Conservation (phyloP, 2,888 invertebrate genomes). For the Rhopalosiphum nymphaeae region DNA sequence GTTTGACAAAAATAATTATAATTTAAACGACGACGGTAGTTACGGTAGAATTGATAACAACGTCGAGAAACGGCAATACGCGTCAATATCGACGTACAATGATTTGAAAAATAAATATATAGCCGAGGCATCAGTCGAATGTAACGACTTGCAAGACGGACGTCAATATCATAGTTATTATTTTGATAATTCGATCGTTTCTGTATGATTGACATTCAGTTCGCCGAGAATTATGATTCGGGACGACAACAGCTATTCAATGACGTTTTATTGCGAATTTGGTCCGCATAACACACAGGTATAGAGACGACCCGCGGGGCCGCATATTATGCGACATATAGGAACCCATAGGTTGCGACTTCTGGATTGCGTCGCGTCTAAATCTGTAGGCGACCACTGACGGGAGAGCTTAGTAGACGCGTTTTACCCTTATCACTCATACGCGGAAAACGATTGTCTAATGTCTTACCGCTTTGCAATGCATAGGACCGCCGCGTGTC, state of each 20-base stretch:
- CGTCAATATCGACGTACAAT: neutral
- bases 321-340: neutral
- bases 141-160: neutral
- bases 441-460: neutral
- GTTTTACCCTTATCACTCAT: neutral
- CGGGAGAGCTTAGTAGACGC: neutral
- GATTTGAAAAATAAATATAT: neutral
- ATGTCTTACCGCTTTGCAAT: neutral
- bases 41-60: neutral
- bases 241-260: neutral
- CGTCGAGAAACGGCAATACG: neutral
- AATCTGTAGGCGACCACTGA: neutral
- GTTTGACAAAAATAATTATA: neutral
- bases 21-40: neutral
- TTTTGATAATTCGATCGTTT: neutral
- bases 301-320: neutral
- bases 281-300: too few relatives aligned
- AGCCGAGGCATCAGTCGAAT: neutral
- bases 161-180: neutral
- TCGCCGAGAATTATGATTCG: neutral
- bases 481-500: neutral
- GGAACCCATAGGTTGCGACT: neutral
- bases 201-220: neutral
- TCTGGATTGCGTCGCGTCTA: neutral
- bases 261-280: neutral